phyloP scores from a whole-genome alignment of 2,888 invertebrate species.

The Machimus rusticus region DNA sequence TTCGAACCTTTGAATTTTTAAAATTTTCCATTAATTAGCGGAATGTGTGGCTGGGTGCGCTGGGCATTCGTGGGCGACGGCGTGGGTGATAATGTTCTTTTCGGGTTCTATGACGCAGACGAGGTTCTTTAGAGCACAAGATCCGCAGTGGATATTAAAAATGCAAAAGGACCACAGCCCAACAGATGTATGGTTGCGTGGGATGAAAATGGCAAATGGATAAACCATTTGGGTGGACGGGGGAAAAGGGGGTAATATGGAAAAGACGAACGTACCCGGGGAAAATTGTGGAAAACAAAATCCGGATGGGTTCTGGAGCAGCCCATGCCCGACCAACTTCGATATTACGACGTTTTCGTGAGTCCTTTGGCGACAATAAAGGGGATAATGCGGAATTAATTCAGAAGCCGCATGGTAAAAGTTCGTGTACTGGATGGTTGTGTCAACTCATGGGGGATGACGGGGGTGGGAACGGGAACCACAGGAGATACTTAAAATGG shows the following conservation, averaged over 20 bases:
- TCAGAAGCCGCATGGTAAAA: not conserved
- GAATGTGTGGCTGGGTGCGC: not conserved
- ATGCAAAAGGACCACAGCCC: not conserved
- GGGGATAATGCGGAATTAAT: slow-evolving; percentile 28
- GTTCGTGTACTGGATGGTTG: not conserved
- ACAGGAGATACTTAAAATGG: not conserved
- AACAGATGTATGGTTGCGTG: not conserved
- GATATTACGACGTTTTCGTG: slow-evolving; percentile 13
- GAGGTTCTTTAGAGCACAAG: not conserved
- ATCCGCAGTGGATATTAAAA: slow-evolving; percentile 9
- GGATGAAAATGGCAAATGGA: not conserved
- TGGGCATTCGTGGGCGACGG: not conserved
- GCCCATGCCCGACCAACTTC: not conserved
- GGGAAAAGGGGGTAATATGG: not conserved
- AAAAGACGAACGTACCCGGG: not conserved
- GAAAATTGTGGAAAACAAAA: slow-evolving; percentile 21
- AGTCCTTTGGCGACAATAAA: slow-evolving; percentile 32
- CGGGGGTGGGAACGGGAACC: not conserved
- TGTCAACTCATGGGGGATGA: not conserved
- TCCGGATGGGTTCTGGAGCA: not conserved
- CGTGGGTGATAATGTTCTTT: not conserved
- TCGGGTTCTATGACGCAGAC: not conserved
- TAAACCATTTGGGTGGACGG: not conserved
- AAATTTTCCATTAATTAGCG: not conserved
- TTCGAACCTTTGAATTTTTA: not conserved